Conservation (phyloP, 1,140 invertebrate genomes). For the Maconellicoccus hirsutus region DNA sequence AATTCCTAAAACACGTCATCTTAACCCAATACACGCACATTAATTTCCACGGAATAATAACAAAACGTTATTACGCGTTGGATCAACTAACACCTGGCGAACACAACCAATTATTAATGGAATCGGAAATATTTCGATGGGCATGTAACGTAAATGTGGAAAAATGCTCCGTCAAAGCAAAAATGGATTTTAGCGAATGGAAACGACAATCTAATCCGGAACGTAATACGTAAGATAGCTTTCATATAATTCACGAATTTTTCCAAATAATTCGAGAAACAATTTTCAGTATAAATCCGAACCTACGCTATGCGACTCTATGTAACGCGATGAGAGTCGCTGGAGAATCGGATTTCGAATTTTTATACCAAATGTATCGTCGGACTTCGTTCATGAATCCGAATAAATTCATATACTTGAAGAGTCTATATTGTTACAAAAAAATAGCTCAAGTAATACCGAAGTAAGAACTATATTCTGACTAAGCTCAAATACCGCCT, state of each 20-base stretch:
- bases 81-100: background rate
- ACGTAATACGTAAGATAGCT: background rate
- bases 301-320: background rate
- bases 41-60: background rate
- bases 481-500: too few relatives aligned
- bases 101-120: background rate
- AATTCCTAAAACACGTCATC: too few relatives aligned
- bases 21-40: background rate
- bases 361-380: background rate
- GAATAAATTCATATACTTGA: background rate
- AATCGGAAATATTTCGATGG: background rate
- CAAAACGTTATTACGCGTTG: background rate
- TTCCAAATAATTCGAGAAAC: background rate
- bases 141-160: background rate
- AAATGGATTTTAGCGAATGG: background rate
- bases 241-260: background rate
- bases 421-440: slow-evolving; percentile 1
- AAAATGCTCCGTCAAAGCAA: background rate
- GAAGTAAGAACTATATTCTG: background rate
- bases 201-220: background rate
- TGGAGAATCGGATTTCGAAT: background rate
- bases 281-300: background rate
- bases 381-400: background rate
- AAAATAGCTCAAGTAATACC: background rate
- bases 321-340: slow-evolving; percentile 2